Evolutionary conservation across 2,113 vertebrate species (phyloP), one percentile per base, ranked within the genome.

Genomic region (Tyrannus savana): DNA sequence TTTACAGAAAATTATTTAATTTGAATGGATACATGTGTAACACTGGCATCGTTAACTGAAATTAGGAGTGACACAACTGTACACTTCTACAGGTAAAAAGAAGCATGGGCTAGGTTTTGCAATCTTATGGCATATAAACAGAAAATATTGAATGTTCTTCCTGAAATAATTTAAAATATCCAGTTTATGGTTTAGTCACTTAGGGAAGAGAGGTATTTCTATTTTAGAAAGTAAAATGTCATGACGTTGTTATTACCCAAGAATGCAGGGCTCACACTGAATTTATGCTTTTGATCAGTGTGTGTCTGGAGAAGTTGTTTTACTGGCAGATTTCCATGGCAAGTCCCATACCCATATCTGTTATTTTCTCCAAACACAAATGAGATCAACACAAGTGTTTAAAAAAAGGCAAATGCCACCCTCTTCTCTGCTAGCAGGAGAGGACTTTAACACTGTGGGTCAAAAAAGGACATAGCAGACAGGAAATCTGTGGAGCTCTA

Each of bases 401-500:
- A 31, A 42, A 16, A 71, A 73, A 31, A 7, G 16, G 2, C 7
- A 18, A 28, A 9, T 8, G 74, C 67, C 30, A 7, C 9, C 15
- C 21, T 3, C 14, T 63, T 35, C 22, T 56, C 42, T 88, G 25
- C 31, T 63, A 35, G 27, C 13, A 37, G 15, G 12, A 49, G 28
- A 82, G 4, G 25, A 31, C 12, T 49, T 72, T 30, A 35, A 73
- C 14, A 14, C 16, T 76, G 7, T 30, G 14, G 13, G 28, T 50
- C 7, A n/a, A 19, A 73, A 88, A 75, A 35, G 24, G 3, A 3
- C 15, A 14, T 37, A 62, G 67, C 14, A 63, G 39, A 11, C 0
- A 12, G 11, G 14, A 0, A 0, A 50, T 12, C 28, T 80, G 4
- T 19, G 47, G 22, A 82, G 28, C 30, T 69, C 24, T 16, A 9